Evolutionary conservation across 2,888 invertebrate species (phyloP), one percentile per base, ranked within the genome.

Genomic region (Lepidocyrtoides sp.): DNA sequence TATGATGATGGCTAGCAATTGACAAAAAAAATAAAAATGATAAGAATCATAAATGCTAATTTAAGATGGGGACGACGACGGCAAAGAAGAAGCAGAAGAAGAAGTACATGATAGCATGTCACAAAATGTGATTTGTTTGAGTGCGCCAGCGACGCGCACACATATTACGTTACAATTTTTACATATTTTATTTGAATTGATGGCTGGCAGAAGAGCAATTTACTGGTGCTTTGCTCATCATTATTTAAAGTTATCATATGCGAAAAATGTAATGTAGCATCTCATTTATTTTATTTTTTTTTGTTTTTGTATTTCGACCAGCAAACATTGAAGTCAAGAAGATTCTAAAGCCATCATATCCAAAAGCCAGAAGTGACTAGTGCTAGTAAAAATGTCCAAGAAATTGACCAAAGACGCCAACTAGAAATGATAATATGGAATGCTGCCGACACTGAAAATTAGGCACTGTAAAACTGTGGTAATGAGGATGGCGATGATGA

Each of bases 21-120:
- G 79, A 60, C 77, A 87, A 63, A 87, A 77, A n/a, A 79, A 75
- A 54, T 54, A 57, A 86, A 86, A 63, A 75, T 77, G 86, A 87
- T 87, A 79, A 87, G 66, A 63, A 87, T 87, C 86, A 63, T 79
- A 87, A 87, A 87, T 86, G 75, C 48, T 86, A 86, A 87, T 63
- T 66, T 79, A 29, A 79, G 77, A 51, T n/a, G 77, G 77, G 32
- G 54, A 79, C 77, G 77, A 51, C 32, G 54, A 79, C 77, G 17
- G 54, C 14, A 32, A 26, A 12, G 8, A 23, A 63, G 7, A 57
- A 17, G 44, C 7, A 20, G 41, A 77, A 36, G 32, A 20, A 57
- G 54, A 81, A 36, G 60, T 60, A 60, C 20, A 36, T 60, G 81
- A 57, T 41, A 41, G 60, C 23, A 17, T 36, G 60, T 41, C 57